Evolutionary conservation across 2,113 vertebrate species (phyloP).

Genomic region (Eudyptes chrysolophus): DNA sequence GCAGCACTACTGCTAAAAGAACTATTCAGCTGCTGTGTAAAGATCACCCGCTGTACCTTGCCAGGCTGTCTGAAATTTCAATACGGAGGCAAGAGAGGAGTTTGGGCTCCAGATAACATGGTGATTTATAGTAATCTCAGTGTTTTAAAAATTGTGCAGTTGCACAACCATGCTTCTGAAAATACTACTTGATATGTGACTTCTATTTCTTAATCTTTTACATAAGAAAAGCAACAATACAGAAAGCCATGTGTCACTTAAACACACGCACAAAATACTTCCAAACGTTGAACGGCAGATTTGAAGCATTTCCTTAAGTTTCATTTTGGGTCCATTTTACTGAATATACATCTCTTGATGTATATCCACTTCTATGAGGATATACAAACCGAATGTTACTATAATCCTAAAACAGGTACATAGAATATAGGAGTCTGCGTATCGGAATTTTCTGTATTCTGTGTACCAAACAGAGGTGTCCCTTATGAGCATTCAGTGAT

Average conservation of each 20-base stretch:
- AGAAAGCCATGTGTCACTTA: not conserved
- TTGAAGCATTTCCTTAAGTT: not conserved
- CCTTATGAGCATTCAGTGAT: not conserved
- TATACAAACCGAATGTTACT: not conserved
- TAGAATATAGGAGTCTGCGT: not conserved
- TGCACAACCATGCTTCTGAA: not conserved
- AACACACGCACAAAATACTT: not conserved
- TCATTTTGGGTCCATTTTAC: not conserved
- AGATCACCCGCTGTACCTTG: not conserved
- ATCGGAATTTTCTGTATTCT: not conserved
- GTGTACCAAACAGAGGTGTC: not conserved
- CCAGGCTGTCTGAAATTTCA: conserved; percentile 39
- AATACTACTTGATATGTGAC: not conserved
- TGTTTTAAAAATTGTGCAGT: not conserved
- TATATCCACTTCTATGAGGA: not conserved
- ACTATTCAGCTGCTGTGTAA: conserved; percentile 2
- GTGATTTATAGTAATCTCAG: not conserved
- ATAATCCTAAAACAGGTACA: not conserved
- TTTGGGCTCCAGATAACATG: not conserved
- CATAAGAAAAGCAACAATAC: not conserved
- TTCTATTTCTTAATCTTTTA: not conserved
- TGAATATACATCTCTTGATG: not conserved
- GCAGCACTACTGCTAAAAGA: not conserved
- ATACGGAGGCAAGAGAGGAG: not conserved
- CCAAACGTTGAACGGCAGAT: not conserved